phyloP scores from a whole-genome alignment of 2,888 invertebrate genomes.

The Sialis fuliginosa region DNA sequence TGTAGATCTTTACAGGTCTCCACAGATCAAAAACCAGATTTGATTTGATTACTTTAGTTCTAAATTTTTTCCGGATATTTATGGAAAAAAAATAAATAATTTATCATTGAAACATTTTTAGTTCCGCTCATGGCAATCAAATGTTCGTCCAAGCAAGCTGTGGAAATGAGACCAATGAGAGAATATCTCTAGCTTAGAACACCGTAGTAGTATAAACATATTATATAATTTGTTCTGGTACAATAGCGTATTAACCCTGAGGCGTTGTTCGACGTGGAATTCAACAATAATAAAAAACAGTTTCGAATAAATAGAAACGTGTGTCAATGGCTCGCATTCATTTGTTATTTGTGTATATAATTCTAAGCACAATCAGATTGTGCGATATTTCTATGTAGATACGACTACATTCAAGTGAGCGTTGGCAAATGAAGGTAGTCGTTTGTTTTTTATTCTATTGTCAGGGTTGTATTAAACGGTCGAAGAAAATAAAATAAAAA shows the following conservation, averaged over 20 bases:
- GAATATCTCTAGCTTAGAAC: too few species aligned
- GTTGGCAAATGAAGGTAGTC: background rate
- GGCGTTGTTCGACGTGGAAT: background rate
- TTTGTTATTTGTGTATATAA: constrained; percentile 1
- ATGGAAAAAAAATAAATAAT: too few species aligned
- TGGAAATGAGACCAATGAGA: too few species aligned
- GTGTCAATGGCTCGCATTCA: constrained; percentile 2
- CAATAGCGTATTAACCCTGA: constrained; percentile 2
- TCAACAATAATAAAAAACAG: background rate
- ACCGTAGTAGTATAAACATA: too few species aligned
- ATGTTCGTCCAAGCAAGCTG: too few species aligned
- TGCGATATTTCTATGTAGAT: background rate
- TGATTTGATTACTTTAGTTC: too few species aligned
- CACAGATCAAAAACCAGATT: too few species aligned
- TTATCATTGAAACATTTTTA: too few species aligned
- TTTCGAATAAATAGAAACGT: constrained; percentile 3
- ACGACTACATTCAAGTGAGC: background rate
- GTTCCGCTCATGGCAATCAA: too few species aligned
- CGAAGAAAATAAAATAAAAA: too few species aligned
- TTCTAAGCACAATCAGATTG: constrained; percentile 1
- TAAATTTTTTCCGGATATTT: too few species aligned
- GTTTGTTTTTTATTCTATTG: background rate
- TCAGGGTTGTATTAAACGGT: background rate
- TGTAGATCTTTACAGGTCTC: too few species aligned
- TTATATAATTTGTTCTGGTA: background rate